Conservation (phyloP, 2,797 vertebrate genomes). For the Oreonectes daqikongensis region DNA sequence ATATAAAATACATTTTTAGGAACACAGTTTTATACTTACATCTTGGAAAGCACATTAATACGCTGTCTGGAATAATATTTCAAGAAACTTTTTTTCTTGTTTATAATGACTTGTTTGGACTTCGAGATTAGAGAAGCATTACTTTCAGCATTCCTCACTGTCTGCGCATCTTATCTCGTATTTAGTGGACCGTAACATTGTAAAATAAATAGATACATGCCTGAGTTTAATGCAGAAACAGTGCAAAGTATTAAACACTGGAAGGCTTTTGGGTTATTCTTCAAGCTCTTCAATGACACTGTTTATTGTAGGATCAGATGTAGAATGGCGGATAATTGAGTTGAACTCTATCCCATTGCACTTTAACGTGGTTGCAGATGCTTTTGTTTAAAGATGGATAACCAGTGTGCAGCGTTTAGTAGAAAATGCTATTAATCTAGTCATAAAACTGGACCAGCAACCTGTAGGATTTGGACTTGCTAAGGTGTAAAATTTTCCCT, state of each 20-base stretch:
- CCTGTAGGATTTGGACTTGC: background rate
- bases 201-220: constrained; percentile 16
- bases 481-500: background rate
- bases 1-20: no score
- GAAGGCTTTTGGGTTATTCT: constrained; percentile 67
- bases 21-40: no score
- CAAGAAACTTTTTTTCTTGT: background rate
- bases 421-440: background rate
- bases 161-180: background rate
- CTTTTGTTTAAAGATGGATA: constrained; percentile 3
- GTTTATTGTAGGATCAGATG: constrained; percentile 72
- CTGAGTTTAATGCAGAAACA: background rate
- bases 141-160: background rate
- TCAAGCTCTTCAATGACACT: constrained; percentile 62
- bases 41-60: background rate
- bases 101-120: background rate
- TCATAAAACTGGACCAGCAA: background rate
- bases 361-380: constrained; percentile 58
- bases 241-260: constrained; percentile 42
- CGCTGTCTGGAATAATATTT: background rate
- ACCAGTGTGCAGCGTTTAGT: background rate
- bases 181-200: background rate
- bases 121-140: constrained; percentile 1
- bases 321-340: constrained; percentile 64
- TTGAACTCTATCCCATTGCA: constrained; percentile 61